These are phyloP conservation scores for Sorex maritimensis DNA, from an alignment of 2,797 vertebrate genomes.

Conservation along the genomic window DNA sequence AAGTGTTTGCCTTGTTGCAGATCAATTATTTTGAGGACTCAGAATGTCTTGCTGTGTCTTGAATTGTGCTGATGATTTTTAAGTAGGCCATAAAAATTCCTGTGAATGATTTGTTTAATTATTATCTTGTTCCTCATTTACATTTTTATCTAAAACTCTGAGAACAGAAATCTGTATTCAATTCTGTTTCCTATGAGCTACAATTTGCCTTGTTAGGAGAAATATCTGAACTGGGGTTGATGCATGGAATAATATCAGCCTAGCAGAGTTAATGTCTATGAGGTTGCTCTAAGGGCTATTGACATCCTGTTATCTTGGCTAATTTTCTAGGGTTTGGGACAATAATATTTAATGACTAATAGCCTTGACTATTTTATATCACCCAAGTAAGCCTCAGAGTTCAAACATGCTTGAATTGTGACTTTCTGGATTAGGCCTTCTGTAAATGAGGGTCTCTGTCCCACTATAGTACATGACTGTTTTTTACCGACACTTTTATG, in stretches of 20 bases:
- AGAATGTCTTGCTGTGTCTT: constrained; percentile 82
- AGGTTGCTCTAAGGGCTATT: constrained; percentile 20
- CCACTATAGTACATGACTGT: background rate
- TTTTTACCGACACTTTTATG: background rate
- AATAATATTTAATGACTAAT: constrained; percentile 34
- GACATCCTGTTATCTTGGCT: constrained; percentile 55
- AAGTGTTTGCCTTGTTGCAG: constrained; percentile 80
- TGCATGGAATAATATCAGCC: constrained; percentile 47
- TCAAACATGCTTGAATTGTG: constrained; percentile 22
- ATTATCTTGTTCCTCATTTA: constrained; percentile 84
- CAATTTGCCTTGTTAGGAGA: constrained; percentile 75
- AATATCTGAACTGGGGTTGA: constrained; percentile 71
- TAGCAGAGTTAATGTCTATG: constrained; percentile 53
- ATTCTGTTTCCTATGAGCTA: constrained; percentile 77
- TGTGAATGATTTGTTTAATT: constrained; percentile 82
- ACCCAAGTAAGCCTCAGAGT: constrained; percentile 26
- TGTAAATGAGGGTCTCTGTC: background rate
- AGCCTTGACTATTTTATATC: constrained; percentile 15
- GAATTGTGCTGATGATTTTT: constrained; percentile 82
- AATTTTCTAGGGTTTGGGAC: constrained; percentile 32
- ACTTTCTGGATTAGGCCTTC: constrained; percentile 11
- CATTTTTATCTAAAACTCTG: constrained; percentile 83
- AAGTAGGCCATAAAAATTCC: constrained; percentile 86
- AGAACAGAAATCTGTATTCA: constrained; percentile 79
- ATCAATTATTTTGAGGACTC: constrained; percentile 82